phyloP scores from a whole-genome alignment of 2,888 invertebrate species.

The Hirtodrosophila confusa region DNA sequence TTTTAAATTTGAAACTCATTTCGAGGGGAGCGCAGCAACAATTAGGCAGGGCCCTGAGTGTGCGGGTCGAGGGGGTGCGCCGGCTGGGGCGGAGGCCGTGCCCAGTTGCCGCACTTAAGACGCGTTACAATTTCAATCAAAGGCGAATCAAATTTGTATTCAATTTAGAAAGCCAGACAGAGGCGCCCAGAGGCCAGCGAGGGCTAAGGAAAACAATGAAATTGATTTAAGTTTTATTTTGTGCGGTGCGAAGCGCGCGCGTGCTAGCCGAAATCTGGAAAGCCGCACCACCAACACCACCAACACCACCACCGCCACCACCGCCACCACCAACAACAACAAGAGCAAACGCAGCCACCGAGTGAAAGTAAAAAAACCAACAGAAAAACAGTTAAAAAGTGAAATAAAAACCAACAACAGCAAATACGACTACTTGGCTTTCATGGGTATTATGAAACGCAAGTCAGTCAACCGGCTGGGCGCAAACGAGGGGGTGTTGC shows the following conservation, averaged over 20 bases:
- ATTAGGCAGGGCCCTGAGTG: too few species aligned
- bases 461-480: conserved; percentile 67
- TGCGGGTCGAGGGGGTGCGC: too few species aligned
- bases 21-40: not conserved
- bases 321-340: conserved; percentile 20
- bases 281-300: conserved; percentile 24
- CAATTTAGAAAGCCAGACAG: conserved; percentile 68
- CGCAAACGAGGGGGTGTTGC: not conserved
- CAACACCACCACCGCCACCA: not conserved
- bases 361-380: conserved; percentile 69
- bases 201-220: conserved; percentile 57
- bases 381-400: conserved; percentile 51
- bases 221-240: conserved; percentile 60
- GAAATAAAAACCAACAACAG: conserved; percentile 60
- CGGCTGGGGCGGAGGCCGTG: not conserved
- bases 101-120: conserved; percentile 35
- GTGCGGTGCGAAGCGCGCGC: conserved; percentile 23
- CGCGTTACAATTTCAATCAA: conserved; percentile 69
- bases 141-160: conserved; percentile 68
- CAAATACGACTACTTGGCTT: conserved; percentile 59
- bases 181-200: conserved; percentile 15
- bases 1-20: conserved; percentile 18
- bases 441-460: conserved; percentile 77
- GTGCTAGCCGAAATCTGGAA: conserved; percentile 63
- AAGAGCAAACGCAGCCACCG: conserved; percentile 44